These are phyloP conservation scores for Idaea straminata DNA, from an alignment of 2,888 invertebrate genomes.

Conservation along the genomic window DNA sequence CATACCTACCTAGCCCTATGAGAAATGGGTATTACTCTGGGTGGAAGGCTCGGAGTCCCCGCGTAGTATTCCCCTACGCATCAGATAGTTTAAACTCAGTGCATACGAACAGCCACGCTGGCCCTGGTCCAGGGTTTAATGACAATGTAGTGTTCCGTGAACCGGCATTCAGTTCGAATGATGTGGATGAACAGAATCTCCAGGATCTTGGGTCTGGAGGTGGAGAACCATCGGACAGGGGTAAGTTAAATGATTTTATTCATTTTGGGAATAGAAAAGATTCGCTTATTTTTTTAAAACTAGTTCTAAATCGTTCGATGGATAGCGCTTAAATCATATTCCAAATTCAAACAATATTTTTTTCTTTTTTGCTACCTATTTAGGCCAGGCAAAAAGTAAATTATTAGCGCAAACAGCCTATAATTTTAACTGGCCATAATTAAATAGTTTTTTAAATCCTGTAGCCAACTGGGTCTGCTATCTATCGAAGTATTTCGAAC, in stretches of 20 bases:
- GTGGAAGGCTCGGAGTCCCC: slow-evolving; percentile 72
- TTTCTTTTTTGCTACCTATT: too few relatives aligned
- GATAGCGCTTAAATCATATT: too few relatives aligned
- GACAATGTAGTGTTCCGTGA: slow-evolving; percentile 80
- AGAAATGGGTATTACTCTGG: slow-evolving; percentile 62
- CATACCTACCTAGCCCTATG: slow-evolving; percentile 20
- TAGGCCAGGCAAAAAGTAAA: too few relatives aligned
- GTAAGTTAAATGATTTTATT: slow-evolving; percentile 62
- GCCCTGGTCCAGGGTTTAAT: slow-evolving; percentile 36
- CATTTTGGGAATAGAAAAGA: not conserved
- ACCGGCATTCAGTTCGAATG: slow-evolving; percentile 81
- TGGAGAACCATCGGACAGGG: slow-evolving; percentile 82
- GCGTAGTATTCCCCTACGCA: slow-evolving; percentile 73
- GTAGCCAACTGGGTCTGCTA: too few relatives aligned
- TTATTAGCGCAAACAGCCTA: too few relatives aligned
- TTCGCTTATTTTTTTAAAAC: not conserved
- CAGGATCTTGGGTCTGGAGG: slow-evolving; percentile 82
- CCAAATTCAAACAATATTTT: too few relatives aligned
- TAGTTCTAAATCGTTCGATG: too few relatives aligned
- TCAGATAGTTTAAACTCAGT: slow-evolving; percentile 61
- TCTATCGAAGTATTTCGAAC: too few relatives aligned
- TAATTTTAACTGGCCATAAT: too few relatives aligned
- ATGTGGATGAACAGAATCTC: slow-evolving; percentile 80
- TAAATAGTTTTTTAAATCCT: too few relatives aligned
- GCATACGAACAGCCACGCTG: slow-evolving; percentile 70